Evolutionary conservation across 2,888 invertebrate genomes (phyloP).

Genomic region (Macrostomum cliftonense): DNA sequence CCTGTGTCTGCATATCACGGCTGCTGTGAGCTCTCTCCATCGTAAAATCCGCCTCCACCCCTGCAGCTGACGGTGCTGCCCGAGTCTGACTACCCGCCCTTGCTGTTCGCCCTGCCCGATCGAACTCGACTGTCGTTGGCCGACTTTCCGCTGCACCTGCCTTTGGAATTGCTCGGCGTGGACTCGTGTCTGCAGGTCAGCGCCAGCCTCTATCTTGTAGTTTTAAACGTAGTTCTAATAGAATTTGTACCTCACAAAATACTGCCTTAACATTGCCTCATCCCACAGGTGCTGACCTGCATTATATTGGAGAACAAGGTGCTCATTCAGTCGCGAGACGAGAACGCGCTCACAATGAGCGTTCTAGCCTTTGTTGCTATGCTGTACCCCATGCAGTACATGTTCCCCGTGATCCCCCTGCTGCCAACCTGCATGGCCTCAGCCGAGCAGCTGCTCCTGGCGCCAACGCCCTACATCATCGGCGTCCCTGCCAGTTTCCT

Average conservation of each 20-base stretch:
- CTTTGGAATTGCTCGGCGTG: constrained; percentile 84
- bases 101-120: constrained; percentile 41
- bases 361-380: constrained; percentile 97
- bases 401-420: constrained; percentile 98
- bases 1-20: too few relatives aligned
- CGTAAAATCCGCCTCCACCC: too few relatives aligned
- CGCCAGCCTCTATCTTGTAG: too few relatives aligned
- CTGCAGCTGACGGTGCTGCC: not conserved
- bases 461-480: constrained; percentile 94
- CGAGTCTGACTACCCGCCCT: not conserved
- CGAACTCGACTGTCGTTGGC: constrained; percentile 87
- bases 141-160: constrained; percentile 91
- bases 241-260: too few relatives aligned
- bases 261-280: too few relatives aligned
- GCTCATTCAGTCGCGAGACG: constrained; percentile 88
- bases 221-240: too few relatives aligned
- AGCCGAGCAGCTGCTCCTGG: constrained; percentile 71
- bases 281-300: constrained; percentile 55
- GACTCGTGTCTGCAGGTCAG: constrained; percentile 80
- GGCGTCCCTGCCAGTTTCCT: constrained; percentile 93
- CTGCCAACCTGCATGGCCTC: constrained; percentile 93
- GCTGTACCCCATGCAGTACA: constrained; percentile 96
- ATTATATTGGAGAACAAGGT: constrained; percentile 84
- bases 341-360: constrained; percentile 97
- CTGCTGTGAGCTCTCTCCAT: too few relatives aligned